Percentiles rank a stretch among this genome's conserved stretches.
Conservation (phyloP, 2,113 vertebrate species). For the Columba janthina region DNA sequence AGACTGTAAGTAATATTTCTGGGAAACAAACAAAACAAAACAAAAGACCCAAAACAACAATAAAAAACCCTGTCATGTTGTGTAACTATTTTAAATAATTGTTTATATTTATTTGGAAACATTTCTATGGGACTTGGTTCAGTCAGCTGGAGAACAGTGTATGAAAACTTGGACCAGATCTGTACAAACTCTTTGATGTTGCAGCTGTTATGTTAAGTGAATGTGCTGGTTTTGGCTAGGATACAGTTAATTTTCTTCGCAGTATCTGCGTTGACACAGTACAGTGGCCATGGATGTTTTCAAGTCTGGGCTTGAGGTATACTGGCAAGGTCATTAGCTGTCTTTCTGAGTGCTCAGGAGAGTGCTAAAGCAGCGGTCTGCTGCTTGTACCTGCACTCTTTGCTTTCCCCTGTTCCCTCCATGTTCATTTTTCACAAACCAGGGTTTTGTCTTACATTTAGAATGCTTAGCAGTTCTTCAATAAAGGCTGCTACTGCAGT, state of each 20-base stretch:
- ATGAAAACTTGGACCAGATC: background rate
- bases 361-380: background rate
- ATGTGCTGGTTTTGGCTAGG: too few species aligned
- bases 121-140: background rate
- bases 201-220: background rate
- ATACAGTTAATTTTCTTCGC: too few species aligned
- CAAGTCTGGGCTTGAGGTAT: background rate
- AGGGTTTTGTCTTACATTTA: background rate
- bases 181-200: background rate
- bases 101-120: conserved; percentile 3
- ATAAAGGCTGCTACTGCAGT: background rate
- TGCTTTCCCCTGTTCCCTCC: background rate
- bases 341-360: background rate
- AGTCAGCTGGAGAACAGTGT: background rate
- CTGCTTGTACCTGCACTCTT: background rate
- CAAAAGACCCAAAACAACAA: background rate
- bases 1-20: background rate
- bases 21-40: background rate
- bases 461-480: background rate
- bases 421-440: background rate
- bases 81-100: conserved; percentile 1
- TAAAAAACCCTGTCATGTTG: background rate
- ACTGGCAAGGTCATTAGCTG: background rate
- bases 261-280: background rate
- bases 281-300: background rate